Percentiles rank a stretch among this genome's conserved stretches.
phyloP scores from a whole-genome alignment of 1,140 invertebrate species.

The Nasonia giraulti region DNA sequence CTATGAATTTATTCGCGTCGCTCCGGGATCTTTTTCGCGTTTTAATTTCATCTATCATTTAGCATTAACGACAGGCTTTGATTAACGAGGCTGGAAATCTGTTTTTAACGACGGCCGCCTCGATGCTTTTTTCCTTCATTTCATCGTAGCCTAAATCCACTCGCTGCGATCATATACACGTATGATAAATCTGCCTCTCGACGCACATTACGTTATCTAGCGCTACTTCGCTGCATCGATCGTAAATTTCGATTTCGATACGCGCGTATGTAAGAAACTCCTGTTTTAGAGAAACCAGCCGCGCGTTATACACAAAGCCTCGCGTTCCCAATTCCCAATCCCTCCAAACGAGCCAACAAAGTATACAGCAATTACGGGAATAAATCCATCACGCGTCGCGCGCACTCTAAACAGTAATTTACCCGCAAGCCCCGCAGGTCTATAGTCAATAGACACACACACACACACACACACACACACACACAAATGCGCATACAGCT shows the following conservation, averaged over 20 bases:
- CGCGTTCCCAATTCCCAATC: no score
- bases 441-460: not conserved
- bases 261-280: no score
- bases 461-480: no score
- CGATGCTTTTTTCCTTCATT: constrained; percentile 16
- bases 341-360: no score
- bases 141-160: constrained; percentile 13
- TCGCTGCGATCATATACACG: not conserved
- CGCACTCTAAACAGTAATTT: no score
- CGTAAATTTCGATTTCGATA: constrained; percentile 23
- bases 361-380: no score
- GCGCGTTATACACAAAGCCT: no score
- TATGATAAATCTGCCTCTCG: constrained; percentile 25
- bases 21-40: constrained; percentile 6
- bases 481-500: not conserved
- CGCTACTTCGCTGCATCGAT: constrained; percentile 3
- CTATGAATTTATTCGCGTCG: constrained; percentile 30
- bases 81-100: constrained; percentile 51
- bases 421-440: not conserved
- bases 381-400: no score
- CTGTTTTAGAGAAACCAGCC: no score
- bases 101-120: constrained; percentile 39
- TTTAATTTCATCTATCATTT: constrained; percentile 43
- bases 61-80: constrained; percentile 39
- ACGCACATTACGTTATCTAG: not conserved